Evolutionary conservation across 2,888 invertebrate genomes (phyloP).

Genomic region (Lithodes maja): DNA sequence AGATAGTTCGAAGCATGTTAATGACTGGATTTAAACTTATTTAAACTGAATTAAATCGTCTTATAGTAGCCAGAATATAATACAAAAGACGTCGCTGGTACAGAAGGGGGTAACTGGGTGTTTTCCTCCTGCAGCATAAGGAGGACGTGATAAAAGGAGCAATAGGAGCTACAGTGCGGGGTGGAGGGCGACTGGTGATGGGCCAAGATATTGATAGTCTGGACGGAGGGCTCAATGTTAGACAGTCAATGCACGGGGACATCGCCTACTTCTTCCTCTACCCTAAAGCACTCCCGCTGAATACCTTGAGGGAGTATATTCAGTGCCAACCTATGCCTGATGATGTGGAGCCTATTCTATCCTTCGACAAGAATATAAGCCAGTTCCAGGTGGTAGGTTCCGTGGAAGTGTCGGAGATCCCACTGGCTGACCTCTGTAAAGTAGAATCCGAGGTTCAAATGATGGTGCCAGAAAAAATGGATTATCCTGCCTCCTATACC

Average conservation of each 20-base stretch:
- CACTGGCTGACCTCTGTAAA: not conserved
- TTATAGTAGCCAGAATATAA: too few species aligned
- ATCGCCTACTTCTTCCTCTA: constrained; percentile 19
- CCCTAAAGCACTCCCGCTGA: not conserved
- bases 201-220: constrained; percentile 33
- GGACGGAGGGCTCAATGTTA: constrained; percentile 19
- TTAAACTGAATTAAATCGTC: not conserved
- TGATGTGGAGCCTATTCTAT: not conserved
- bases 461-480: constrained; percentile 7
- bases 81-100: too few species aligned
- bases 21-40: not conserved
- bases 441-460: not conserved
- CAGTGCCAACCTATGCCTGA: not conserved
- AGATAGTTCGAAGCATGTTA: too few species aligned
- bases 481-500: not conserved
- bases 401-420: not conserved
- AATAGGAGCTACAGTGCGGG: not conserved
- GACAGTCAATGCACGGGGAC: constrained; percentile 24
- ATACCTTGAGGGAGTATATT: constrained; percentile 13
- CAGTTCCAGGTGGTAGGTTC: not conserved
- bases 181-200: constrained; percentile 38
- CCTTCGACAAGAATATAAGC: constrained; percentile 13
- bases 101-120: too few species aligned
- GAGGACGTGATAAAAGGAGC: not conserved
- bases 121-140: not conserved